These are phyloP conservation scores for Orchesella cincta DNA, from an alignment of 1,140 invertebrate species.

Conservation along the genomic window DNA sequence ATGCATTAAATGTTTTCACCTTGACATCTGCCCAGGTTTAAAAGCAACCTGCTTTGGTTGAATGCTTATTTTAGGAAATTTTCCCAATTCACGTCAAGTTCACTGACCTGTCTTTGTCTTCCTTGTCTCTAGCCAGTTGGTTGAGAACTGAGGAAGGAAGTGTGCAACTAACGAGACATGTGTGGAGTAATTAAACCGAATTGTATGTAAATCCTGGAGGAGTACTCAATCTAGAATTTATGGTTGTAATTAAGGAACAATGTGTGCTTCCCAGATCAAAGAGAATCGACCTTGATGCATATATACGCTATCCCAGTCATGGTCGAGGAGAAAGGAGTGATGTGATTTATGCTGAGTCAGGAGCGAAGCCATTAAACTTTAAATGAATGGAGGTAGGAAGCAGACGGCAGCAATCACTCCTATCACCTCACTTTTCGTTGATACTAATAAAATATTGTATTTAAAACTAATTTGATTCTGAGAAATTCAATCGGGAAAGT, in stretches of 20 bases:
- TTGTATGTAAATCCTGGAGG: constrained; percentile 25
- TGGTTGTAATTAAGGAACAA: constrained; percentile 18
- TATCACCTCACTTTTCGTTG: too few relatives aligned
- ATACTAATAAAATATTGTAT: too few relatives aligned
- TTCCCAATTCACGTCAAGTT: too few relatives aligned
- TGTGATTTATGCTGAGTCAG: neutral
- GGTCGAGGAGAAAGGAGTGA: neutral
- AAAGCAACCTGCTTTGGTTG: neutral
- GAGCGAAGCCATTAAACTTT: too few relatives aligned
- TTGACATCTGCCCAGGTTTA: neutral
- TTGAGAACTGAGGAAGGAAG: too few relatives aligned
- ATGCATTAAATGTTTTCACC: constrained; percentile 23
- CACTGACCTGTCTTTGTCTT: too few relatives aligned
- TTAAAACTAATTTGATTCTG: too few relatives aligned
- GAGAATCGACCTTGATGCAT: too few relatives aligned
- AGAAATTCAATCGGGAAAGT: too few relatives aligned
- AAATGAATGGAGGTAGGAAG: neutral
- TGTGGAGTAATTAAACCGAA: constrained; percentile 22
- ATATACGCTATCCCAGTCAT: too few relatives aligned
- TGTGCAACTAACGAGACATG: too few relatives aligned
- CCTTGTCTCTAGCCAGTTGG: too few relatives aligned
- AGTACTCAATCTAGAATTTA: constrained; percentile 23
- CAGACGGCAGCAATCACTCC: neutral
- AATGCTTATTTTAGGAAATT: neutral
- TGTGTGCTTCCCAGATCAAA: neutral